These are phyloP conservation scores for Malacoctenus gilli DNA, from an alignment of 2,797 vertebrate species.

Conservation along the genomic window DNA sequence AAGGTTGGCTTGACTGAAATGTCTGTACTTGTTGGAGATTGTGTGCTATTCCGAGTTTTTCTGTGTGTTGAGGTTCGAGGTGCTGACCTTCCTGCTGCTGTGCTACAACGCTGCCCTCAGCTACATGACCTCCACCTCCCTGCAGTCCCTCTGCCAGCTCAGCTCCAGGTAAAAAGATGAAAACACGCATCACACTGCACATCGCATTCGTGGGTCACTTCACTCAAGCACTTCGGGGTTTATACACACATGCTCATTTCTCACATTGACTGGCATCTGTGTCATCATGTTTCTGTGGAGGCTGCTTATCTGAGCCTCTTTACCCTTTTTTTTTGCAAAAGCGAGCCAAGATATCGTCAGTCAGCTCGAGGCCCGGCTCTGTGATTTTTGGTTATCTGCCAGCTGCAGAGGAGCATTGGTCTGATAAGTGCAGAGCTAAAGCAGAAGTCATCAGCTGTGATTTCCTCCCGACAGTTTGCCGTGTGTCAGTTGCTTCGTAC, in stretches of 20 bases:
- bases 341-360: slow-evolving; percentile 49
- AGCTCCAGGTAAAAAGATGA: slow-evolving; percentile 89
- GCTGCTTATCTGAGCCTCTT: slow-evolving; percentile 68
- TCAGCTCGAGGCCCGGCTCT: slow-evolving; percentile 36
- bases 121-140: slow-evolving; percentile 91
- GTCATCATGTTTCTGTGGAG: slow-evolving; percentile 17
- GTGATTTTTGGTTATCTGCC: slow-evolving; percentile 41
- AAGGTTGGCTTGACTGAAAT: neutral
- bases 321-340: slow-evolving; percentile 42
- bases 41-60: slow-evolving; percentile 33
- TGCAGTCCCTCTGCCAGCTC: slow-evolving; percentile 95
- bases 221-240: neutral
- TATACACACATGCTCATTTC: neutral
- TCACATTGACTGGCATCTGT: neutral
- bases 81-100: slow-evolving; percentile 94
- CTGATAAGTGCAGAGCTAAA: slow-evolving; percentile 33
- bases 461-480: slow-evolving; percentile 24
- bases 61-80: slow-evolving; percentile 88
- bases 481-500: slow-evolving; percentile 4
- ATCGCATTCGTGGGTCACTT: neutral
- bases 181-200: slow-evolving; percentile 14
- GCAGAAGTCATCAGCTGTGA: slow-evolving; percentile 32
- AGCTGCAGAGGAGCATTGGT: slow-evolving; percentile 42
- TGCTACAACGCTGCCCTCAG: slow-evolving; percentile 96
- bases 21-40: neutral